Percentiles rank a stretch among this genome's conserved stretches.
Conservation (phyloP, 2,888 invertebrate species). For the Nomada hirtipes region DNA sequence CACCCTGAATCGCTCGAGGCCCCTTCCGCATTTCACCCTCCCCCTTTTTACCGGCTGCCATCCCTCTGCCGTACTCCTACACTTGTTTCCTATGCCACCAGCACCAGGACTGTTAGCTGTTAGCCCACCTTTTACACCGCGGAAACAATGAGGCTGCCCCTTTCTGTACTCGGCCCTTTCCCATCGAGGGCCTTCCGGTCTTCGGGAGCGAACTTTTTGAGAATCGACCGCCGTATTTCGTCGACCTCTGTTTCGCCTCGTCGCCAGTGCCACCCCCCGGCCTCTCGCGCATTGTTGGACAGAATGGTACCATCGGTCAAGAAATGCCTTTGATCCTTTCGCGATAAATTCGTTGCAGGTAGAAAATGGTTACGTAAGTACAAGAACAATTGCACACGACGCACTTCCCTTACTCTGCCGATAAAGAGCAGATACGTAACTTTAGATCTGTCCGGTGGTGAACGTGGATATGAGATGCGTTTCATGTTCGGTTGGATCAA, state of each 20-base stretch:
- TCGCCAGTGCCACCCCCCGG: too few species aligned
- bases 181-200: slow-evolving; percentile 73
- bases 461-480: too few species aligned
- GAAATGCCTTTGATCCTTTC: background rate
- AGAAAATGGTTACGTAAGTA: background rate
- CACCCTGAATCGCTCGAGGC: slow-evolving; percentile 78
- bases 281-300: slow-evolving; percentile 1
- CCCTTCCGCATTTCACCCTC: slow-evolving; percentile 65
- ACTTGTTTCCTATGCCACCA: slow-evolving; percentile 50
- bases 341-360: too few species aligned
- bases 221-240: slow-evolving; percentile 52
- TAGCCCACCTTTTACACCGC: slow-evolving; percentile 74
- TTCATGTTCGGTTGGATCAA: too few species aligned
- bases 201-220: slow-evolving; percentile 71
- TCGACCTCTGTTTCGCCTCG: too few species aligned
- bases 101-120: slow-evolving; percentile 61
- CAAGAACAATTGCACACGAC: too few species aligned
- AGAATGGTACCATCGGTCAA: background rate
- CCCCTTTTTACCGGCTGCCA: slow-evolving; percentile 38
- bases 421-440: too few species aligned
- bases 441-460: too few species aligned
- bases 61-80: slow-evolving; percentile 38
- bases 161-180: slow-evolving; percentile 66
- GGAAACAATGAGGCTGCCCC: slow-evolving; percentile 77
- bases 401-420: too few species aligned